phyloP scores from a whole-genome alignment of 2,113 vertebrate genomes.

The Takifugu bimaculatus region DNA sequence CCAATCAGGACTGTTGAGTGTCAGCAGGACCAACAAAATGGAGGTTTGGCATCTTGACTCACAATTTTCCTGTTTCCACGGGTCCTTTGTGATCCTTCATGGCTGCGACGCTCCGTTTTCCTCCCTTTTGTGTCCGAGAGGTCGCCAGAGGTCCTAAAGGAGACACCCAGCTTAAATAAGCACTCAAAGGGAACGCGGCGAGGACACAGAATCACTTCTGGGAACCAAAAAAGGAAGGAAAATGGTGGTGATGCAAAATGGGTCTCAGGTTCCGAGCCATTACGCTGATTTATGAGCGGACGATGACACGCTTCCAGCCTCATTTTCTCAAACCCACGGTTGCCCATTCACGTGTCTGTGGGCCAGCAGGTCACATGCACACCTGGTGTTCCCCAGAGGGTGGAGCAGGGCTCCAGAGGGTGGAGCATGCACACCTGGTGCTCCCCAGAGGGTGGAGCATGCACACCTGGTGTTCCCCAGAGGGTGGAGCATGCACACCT shows the following conservation, averaged over 20 bases:
- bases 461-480: too few species aligned
- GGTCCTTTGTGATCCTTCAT: neutral
- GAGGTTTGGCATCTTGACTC: conserved; percentile 11
- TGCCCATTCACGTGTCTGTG: conserved; percentile 23
- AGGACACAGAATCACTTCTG: too few species aligned
- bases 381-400: conserved; percentile 37
- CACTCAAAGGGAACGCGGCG: conserved; percentile 35
- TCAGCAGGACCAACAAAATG: conserved; percentile 36
- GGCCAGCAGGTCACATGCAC: conserved; percentile 11
- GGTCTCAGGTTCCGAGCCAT: conserved; percentile 54
- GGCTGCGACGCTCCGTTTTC: neutral
- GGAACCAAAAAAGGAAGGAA: neutral
- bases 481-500: too few species aligned
- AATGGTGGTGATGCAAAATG: conserved; percentile 23
- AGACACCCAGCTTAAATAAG: conserved; percentile 59
- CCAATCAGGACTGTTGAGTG: conserved; percentile 34
- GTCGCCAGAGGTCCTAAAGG: conserved; percentile 49
- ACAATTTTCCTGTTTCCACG: conserved; percentile 5
- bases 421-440: neutral
- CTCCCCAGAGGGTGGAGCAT: too few species aligned
- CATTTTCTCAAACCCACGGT: conserved; percentile 23
- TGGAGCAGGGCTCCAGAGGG: conserved; percentile 13
- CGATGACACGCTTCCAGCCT: conserved; percentile 39
- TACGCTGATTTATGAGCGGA: conserved; percentile 59
- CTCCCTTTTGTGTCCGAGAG: conserved; percentile 16